Percentiles rank a stretch among this genome's conserved stretches.
Evolutionary conservation across 2,113 vertebrate genomes (phyloP).

Genomic region (Equus quagga): DNA sequence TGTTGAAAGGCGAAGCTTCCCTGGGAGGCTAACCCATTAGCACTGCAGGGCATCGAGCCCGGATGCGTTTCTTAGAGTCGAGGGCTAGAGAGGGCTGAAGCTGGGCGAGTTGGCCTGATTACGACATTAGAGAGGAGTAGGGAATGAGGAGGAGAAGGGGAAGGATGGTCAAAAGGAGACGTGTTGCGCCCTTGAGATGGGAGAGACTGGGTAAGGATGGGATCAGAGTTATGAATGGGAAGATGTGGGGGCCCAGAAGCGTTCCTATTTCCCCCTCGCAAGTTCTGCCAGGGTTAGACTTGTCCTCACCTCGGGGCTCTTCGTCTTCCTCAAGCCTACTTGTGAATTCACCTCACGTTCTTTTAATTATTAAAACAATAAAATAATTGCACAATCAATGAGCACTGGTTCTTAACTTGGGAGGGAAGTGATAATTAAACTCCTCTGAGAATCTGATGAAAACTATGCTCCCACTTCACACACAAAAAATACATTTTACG

Average conservation of each 20-base stretch:
- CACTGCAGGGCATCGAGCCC: no score
- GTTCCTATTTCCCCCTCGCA: neutral
- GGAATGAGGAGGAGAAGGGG: accelerated
- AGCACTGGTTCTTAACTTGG: neutral
- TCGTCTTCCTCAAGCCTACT: neutral
- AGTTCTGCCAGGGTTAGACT: neutral
- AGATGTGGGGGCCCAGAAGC: neutral
- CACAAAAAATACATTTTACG: neutral
- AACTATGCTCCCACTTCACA: neutral
- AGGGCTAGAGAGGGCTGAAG: neutral
- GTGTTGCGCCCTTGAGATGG: no score
- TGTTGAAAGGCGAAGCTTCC: neutral
- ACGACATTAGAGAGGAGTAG: neutral
- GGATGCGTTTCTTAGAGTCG: neutral
- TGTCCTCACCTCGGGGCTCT: neutral
- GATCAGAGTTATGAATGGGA: neutral
- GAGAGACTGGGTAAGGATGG: neutral
- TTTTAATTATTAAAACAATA: conserved; percentile 55
- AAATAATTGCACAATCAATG: neutral
- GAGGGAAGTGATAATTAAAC: neutral
- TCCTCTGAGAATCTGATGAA: neutral
- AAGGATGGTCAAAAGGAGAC: neutral
- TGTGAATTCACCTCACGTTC: neutral
- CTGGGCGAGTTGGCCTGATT: neutral
- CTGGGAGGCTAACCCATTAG: no score